Conservation (phyloP, 2,888 invertebrate genomes). For the Blastobasis adustella region DNA sequence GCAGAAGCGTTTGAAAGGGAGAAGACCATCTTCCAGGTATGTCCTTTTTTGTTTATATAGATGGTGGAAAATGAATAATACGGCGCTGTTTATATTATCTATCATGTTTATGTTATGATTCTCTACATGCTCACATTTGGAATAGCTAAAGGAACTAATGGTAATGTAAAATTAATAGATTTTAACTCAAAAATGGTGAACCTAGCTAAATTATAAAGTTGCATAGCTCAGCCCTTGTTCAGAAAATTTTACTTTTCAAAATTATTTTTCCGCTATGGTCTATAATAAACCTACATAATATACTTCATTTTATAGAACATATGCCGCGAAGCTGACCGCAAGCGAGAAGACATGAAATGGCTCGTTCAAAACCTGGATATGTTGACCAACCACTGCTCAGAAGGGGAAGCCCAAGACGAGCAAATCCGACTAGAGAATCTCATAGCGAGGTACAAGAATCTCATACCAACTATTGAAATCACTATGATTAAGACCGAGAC, state of each 20-base stretch:
- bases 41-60: conserved; percentile 14
- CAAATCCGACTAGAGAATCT: conserved; percentile 88
- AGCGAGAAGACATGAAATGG: conserved; percentile 96
- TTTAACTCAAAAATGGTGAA: too few relatives aligned
- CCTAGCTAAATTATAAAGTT: too few relatives aligned
- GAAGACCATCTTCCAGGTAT: conserved; percentile 92
- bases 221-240: too few relatives aligned
- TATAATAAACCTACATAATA: neutral
- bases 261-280: too few relatives aligned
- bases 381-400: conserved; percentile 87
- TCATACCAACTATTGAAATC: conserved; percentile 93
- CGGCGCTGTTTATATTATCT: too few relatives aligned
- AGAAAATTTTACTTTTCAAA: too few relatives aligned
- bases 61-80: neutral
- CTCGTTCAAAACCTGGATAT: conserved; percentile 92
- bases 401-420: conserved; percentile 85
- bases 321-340: conserved; percentile 91
- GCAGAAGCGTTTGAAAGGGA: conserved; percentile 93
- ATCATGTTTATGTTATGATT: conserved; percentile 1
- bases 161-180: conserved; percentile 34
- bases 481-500: conserved; percentile 95
- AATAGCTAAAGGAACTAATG: conserved; percentile 66
- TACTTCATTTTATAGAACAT: conserved; percentile 77
- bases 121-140: conserved; percentile 35
- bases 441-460: conserved; percentile 90